Evolutionary conservation across 2,113 vertebrate species (phyloP).

Genomic region (Tautogolabrus adspersus): DNA sequence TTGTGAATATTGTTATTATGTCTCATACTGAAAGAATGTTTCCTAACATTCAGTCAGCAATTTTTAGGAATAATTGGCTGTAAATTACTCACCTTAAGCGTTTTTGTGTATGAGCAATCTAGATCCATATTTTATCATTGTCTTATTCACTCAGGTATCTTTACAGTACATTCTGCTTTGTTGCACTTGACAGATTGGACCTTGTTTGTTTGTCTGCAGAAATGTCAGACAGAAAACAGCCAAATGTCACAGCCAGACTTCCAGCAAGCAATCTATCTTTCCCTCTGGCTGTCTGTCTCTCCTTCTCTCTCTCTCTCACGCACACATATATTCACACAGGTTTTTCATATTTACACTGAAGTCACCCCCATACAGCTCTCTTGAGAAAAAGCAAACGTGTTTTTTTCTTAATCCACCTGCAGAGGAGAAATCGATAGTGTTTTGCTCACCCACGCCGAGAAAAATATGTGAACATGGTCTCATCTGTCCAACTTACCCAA

Average conservation of each 20-base stretch:
- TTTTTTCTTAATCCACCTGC: conserved; percentile 75
- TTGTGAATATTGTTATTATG: neutral
- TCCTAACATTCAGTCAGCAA: conserved; percentile 5
- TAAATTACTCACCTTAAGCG: neutral
- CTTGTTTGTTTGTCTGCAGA: conserved; percentile 70
- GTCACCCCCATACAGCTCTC: conserved; percentile 40
- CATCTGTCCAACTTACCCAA: conserved; percentile 66
- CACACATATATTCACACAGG: conserved; percentile 15
- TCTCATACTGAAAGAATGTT: neutral
- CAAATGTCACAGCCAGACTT: conserved; percentile 69
- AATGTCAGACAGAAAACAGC: conserved; percentile 69
- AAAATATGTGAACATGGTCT: conserved; percentile 58
- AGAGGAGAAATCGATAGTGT: conserved; percentile 74
- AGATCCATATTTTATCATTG: neutral
- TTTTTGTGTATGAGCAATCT: neutral
- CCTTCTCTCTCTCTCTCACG: neutral
- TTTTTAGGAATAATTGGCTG: neutral
- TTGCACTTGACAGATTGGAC: conserved; percentile 55
- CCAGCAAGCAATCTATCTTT: conserved; percentile 46
- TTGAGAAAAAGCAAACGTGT: conserved; percentile 48
- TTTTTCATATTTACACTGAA: conserved; percentile 69
- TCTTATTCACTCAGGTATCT: conserved; percentile 33
- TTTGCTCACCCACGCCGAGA: conserved; percentile 61
- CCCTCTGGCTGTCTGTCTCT: conserved; percentile 17
- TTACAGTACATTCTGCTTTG: conserved; percentile 28